Base-by-base conservation (phyloP, 2,113 vertebrate species). In the Psophia crepitans region DNA sequence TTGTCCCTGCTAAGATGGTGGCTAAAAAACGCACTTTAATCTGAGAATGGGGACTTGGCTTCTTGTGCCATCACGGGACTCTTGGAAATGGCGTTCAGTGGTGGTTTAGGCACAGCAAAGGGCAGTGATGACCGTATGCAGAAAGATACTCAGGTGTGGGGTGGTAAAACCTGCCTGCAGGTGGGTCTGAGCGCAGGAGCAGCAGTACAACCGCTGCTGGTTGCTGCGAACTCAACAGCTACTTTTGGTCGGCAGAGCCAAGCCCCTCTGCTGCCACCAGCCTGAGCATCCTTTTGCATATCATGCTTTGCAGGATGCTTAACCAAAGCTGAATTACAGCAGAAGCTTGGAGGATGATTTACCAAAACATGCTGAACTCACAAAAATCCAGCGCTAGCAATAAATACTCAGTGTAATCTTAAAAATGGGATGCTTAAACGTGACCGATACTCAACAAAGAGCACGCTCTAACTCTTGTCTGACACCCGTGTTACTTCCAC, bases 321-420 rank as follows among this genome's bases (percentile, higher is more conserved):
- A 93, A 63, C 83, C 51, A 51, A 86, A 83, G 68, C 86, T 74
- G 85, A 96, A 90, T 93, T 93, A 84, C 83, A 75, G 20, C 41
- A 65, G 74, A 57, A 80, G 57, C 73, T 54, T 27, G 58, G 84
- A 87, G 81, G 54, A 22, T 68, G 87, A 88, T 94, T 94, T 63
- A 95, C 89, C 66, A 84, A 83, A 96, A 91, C 44, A 77, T 73
- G 70, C 93, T 96, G 94, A 97, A 93, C 78, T 84, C 81, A 85
- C 92, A 87, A 63, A 84, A 93, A 87, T 53, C 89, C 65, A 44
- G 26, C 53, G 33, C 30, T 32, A 58, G 65, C 70, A 37, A 85
- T 94, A 96, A 96, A 94, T 87, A 92, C 61, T 68, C 65, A 4
- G 33, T 53, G 37, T 90, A 93, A 95, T 93, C 86, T 96, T 87